A percentile compares a stretch with the other conserved stretches of the same genome.
Conservation (phyloP, 1,140 invertebrate genomes). For the Hylaeus volcanicus region DNA sequence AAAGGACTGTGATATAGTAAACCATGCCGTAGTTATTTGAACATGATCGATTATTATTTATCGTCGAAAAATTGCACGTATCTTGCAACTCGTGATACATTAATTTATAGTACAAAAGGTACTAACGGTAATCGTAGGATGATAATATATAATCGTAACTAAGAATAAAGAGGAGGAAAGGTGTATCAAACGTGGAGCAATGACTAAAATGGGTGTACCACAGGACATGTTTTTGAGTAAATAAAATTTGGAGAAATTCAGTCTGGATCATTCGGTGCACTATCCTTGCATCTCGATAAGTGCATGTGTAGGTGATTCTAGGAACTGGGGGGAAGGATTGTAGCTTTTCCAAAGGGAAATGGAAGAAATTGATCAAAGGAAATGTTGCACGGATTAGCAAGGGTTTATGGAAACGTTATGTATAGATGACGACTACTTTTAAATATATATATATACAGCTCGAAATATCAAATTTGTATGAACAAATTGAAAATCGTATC, state of each 20-base stretch:
- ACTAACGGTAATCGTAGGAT: slow-evolving; percentile 60
- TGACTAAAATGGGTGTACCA: neutral
- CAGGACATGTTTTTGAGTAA: neutral
- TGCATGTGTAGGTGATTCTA: slow-evolving; percentile 9
- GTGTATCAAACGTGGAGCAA: slow-evolving; percentile 1
- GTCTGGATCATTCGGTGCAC: slow-evolving; percentile 23
- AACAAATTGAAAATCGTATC: slow-evolving; percentile 15
- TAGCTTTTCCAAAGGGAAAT: neutral
- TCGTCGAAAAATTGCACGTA: slow-evolving; percentile 78
- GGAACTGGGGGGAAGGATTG: neutral
- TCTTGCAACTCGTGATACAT: slow-evolving; percentile 75
- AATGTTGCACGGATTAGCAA: neutral
- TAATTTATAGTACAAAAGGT: slow-evolving; percentile 77
- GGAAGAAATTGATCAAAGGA: neutral
- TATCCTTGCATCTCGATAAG: slow-evolving; percentile 1
- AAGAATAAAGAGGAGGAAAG: slow-evolving; percentile 51
- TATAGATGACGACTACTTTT: neutral
- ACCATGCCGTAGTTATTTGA: slow-evolving; percentile 66
- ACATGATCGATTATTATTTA: slow-evolving; percentile 79
- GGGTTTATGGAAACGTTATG: neutral
- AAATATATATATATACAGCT: too few species aligned
- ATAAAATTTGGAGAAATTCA: slow-evolving; percentile 41
- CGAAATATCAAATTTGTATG: neutral
- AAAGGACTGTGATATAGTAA: slow-evolving; percentile 21
- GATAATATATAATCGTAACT: slow-evolving; percentile 60